Base-by-base conservation (phyloP, 1,140 invertebrate genomes). In the Zaprionus africanus region DNA sequence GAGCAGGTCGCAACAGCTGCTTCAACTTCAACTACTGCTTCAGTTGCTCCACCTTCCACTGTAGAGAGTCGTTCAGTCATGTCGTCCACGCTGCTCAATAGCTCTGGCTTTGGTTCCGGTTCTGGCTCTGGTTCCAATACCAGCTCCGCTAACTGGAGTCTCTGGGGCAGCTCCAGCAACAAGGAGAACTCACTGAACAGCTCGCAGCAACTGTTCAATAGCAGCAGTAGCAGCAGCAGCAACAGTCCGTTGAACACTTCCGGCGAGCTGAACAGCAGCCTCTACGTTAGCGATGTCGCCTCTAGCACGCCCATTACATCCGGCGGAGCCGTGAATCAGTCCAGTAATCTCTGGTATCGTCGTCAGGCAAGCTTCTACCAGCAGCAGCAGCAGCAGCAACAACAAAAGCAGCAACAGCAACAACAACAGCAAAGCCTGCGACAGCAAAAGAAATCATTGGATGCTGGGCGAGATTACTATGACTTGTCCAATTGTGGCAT, bases 181-280 rank as follows among this genome's bases (percentile, higher is more conserved):
- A 92, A 85, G 34, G 90, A 92, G 9, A 91, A 86, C 19, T 82
- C 73, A 1, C 53, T 86, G 5, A 91, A 88, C 13, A 76, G 66
- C 17, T 84, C 84, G 2, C 36, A 74, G 5, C 67, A 78, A 7
- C 53, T 90, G 7, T 81, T 82, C 12, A 78, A 75, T 41, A 74
- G 51, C 54, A 72, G 60, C 60, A n/a, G 46, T 17, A 22, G 62
- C 58, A 63, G 22, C 61, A 57, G 31, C 43, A 62, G 31, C 63
- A 69, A 54, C 76, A 80, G 63, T 22, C 91, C 91, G 4, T 79
- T 92, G 9, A 92, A 91, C 38, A 82, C 91, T n/a, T 82, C 82
- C 34, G 58, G 54, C 22, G 90, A 92, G 13, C 67, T 86, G 0
- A 90, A 91, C 34, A 59, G 51, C 36, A 92, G 87, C 22, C 43